phyloP scores from a whole-genome alignment of 1,140 invertebrate species.

The Cydia strobilella region DNA sequence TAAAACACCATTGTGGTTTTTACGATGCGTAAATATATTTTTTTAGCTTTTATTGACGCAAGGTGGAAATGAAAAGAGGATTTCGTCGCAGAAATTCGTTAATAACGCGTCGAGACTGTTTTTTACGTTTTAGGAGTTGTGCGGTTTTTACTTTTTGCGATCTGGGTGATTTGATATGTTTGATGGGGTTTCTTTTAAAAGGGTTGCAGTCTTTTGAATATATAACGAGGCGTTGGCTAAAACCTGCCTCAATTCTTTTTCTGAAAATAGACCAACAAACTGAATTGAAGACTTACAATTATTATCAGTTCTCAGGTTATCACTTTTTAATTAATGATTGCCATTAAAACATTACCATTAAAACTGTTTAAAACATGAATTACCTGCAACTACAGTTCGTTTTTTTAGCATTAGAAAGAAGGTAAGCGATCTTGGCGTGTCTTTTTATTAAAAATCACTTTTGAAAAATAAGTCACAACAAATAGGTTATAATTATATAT shows the following conservation, averaged over 20 bases:
- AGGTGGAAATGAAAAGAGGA: conserved; percentile 63
- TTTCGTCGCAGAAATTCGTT: conserved; percentile 58
- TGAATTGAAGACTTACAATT: not conserved
- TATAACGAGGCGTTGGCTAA: conserved; percentile 11
- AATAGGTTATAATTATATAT: too few species aligned
- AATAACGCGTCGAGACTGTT: conserved; percentile 40
- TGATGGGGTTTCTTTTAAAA: conserved; percentile 28
- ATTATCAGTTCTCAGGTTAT: too few species aligned
- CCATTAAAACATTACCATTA: too few species aligned
- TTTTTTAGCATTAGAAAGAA: too few species aligned
- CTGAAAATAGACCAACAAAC: not conserved
- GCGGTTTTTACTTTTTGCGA: conserved; percentile 35
- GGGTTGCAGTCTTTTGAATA: conserved; percentile 12
- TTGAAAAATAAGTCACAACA: too few species aligned
- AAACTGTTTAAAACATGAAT: too few species aligned
- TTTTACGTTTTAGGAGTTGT: conserved; percentile 39
- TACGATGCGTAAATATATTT: conserved; percentile 69
- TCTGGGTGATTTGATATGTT: conserved; percentile 42
- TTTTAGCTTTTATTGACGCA: conserved; percentile 57
- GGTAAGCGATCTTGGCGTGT: too few species aligned
- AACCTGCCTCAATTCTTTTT: not conserved
- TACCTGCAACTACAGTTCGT: too few species aligned
- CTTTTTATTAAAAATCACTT: too few species aligned
- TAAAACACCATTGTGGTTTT: conserved; percentile 72
- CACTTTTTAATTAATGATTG: too few species aligned